These are phyloP conservation scores for Columbina picui DNA, from an alignment of 2,113 vertebrate species.

Conservation along the genomic window DNA sequence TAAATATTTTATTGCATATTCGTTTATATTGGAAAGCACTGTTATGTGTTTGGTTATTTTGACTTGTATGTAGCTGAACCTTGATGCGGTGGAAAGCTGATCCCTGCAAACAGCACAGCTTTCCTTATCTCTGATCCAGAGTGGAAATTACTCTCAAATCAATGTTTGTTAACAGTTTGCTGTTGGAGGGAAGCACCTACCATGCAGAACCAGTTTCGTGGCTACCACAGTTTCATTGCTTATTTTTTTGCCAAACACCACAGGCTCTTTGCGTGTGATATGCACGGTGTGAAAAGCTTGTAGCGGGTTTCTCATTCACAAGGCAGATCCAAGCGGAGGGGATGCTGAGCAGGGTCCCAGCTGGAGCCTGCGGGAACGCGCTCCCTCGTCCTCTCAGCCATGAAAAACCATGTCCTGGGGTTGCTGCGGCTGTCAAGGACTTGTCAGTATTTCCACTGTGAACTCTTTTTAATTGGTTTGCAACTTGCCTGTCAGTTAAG, in stretches of 20 bases:
- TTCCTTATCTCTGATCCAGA: constrained; percentile 26
- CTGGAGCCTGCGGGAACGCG: not conserved
- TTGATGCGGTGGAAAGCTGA: not conserved
- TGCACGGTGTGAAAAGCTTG: not conserved
- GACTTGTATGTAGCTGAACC: not conserved
- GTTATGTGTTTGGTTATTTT: not conserved
- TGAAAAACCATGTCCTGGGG: too few relatives aligned
- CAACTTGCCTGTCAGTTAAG: not conserved
- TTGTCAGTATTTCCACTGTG: constrained; percentile 28
- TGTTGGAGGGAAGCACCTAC: constrained; percentile 16
- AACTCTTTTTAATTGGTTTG: not conserved
- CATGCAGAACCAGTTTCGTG: constrained; percentile 30
- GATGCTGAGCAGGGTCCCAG: constrained; percentile 29
- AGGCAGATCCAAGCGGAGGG: not conserved
- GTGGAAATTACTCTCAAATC: constrained; percentile 30
- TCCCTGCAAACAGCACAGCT: not conserved
- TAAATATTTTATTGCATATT: not conserved
- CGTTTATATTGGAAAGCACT: not conserved
- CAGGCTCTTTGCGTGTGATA: not conserved
- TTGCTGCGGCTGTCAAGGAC: not conserved
- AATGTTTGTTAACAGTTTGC: constrained; percentile 33
- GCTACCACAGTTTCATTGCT: constrained; percentile 16
- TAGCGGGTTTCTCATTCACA: constrained; percentile 30
- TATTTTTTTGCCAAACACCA: not conserved
- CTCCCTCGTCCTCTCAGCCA: constrained; percentile 50